Percentiles rank a stretch among this genome's conserved stretches.
Evolutionary conservation across 2,113 vertebrate genomes (phyloP).

Genomic region (Mustelus asterias): DNA sequence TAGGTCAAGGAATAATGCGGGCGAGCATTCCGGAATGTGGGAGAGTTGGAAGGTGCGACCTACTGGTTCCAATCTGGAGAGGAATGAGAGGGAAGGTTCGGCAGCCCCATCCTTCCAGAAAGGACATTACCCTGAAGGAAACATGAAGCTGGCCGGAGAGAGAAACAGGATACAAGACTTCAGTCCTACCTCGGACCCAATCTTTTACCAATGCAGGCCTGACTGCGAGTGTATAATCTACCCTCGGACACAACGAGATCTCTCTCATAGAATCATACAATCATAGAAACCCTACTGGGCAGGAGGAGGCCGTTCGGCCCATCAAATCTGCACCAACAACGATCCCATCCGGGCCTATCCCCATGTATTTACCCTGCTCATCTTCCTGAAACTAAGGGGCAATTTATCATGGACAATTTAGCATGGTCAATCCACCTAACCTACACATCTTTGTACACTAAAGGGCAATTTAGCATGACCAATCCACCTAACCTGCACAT

Average conservation of each 20-base stretch:
- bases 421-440: too few relatives aligned
- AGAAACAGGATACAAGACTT: background rate
- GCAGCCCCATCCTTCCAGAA: background rate
- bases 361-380: too few relatives aligned
- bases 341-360: too few relatives aligned
- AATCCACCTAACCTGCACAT: too few relatives aligned
- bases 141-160: background rate
- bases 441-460: too few relatives aligned
- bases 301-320: too few relatives aligned
- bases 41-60: background rate
- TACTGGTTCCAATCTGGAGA: background rate
- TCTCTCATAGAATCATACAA: background rate
- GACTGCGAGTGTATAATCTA: background rate
- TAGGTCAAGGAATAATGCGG: background rate
- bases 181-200: background rate
- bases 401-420: too few relatives aligned
- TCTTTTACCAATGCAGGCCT: background rate
- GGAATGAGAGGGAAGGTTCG: background rate
- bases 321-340: too few relatives aligned
- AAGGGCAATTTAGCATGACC: too few relatives aligned
- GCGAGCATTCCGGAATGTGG: background rate
- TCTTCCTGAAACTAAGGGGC: too few relatives aligned
- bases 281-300: too few relatives aligned
- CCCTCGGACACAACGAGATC: background rate
- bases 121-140: background rate